phyloP scores from a whole-genome alignment of 2,888 invertebrate genomes.

The Acrocyrtus sp. region DNA sequence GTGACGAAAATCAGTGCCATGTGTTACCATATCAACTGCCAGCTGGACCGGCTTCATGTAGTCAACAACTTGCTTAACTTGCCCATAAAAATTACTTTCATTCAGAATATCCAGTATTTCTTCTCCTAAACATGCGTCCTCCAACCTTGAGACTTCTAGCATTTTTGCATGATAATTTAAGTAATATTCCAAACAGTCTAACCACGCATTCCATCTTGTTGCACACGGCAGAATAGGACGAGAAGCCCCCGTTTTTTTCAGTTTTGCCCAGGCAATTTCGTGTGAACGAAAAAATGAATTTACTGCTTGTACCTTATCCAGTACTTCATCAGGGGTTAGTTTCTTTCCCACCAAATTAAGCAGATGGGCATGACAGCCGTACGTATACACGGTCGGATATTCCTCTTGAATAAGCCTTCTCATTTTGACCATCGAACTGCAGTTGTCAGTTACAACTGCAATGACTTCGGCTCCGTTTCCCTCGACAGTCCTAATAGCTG shows the following conservation, averaged over 20 bases:
- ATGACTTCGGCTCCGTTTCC: slow-evolving; percentile 10
- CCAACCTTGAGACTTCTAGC: slow-evolving; percentile 24
- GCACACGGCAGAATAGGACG: slow-evolving; percentile 29
- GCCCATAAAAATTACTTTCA: neutral
- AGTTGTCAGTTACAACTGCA: slow-evolving; percentile 48
- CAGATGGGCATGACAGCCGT: slow-evolving; percentile 46
- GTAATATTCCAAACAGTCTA: slow-evolving; percentile 32
- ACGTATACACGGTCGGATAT: slow-evolving; percentile 24
- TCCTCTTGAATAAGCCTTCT: neutral
- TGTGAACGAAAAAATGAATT: slow-evolving; percentile 33
- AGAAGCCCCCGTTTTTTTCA: slow-evolving; percentile 21
- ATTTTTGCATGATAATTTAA: slow-evolving; percentile 26
- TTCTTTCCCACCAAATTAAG: slow-evolving; percentile 45
- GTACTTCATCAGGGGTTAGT: slow-evolving; percentile 16
- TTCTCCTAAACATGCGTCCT: neutral
- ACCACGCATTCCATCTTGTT: slow-evolving; percentile 42
- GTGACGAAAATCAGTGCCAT: slow-evolving; percentile 5
- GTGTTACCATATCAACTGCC: slow-evolving; percentile 30
- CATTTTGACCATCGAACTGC: slow-evolving; percentile 39
- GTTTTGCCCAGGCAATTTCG: slow-evolving; percentile 6
- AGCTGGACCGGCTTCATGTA: slow-evolving; percentile 27
- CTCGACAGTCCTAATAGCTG: neutral
- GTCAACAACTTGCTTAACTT: neutral
- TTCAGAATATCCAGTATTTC: slow-evolving; percentile 8
- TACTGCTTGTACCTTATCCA: slow-evolving; percentile 15